A percentile compares a stretch with the other conserved stretches of the same genome.
Evolutionary conservation across 1,140 invertebrate species (phyloP).

Genomic region (Drosophila subobscura): DNA sequence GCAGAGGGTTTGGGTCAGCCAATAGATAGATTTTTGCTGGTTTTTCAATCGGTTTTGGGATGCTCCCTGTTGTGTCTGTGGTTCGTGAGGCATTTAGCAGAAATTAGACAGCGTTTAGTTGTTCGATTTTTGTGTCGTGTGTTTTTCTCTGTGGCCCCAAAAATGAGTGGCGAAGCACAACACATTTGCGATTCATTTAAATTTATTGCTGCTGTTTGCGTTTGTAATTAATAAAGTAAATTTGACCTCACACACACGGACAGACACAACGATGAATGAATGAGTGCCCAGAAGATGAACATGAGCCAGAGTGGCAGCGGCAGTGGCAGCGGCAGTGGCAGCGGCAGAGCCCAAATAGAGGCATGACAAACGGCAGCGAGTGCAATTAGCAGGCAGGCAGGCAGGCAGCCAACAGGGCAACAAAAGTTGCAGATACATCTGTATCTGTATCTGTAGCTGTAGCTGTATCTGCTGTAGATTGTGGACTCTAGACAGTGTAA

Average conservation of each 20-base stretch:
- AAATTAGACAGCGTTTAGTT: constrained; percentile 68
- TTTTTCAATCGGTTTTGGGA: background rate
- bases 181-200: constrained; percentile 69
- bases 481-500: background rate
- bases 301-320: constrained; percentile 18
- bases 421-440: constrained; percentile 17
- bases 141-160: constrained; percentile 19
- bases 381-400: constrained; percentile 70
- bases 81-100: constrained; percentile 39
- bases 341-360: constrained; percentile 40
- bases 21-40: too few relatives aligned
- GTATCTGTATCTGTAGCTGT: constrained; percentile 7
- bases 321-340: constrained; percentile 5
- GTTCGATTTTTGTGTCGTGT: constrained; percentile 51
- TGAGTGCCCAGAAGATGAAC: constrained; percentile 54
- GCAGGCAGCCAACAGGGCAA: constrained; percentile 8
- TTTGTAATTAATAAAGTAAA: constrained; percentile 81
- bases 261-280: constrained; percentile 65
- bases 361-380: constrained; percentile 68
- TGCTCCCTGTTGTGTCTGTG: too few relatives aligned
- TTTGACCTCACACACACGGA: constrained; percentile 71
- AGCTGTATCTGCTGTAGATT: constrained; percentile 10
- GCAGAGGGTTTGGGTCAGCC: too few relatives aligned
- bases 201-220: constrained; percentile 59
- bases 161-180: constrained; percentile 56